These are phyloP conservation scores for Aegotheles bennettii DNA, from an alignment of 2,113 vertebrate genomes.

Conservation along the genomic window DNA sequence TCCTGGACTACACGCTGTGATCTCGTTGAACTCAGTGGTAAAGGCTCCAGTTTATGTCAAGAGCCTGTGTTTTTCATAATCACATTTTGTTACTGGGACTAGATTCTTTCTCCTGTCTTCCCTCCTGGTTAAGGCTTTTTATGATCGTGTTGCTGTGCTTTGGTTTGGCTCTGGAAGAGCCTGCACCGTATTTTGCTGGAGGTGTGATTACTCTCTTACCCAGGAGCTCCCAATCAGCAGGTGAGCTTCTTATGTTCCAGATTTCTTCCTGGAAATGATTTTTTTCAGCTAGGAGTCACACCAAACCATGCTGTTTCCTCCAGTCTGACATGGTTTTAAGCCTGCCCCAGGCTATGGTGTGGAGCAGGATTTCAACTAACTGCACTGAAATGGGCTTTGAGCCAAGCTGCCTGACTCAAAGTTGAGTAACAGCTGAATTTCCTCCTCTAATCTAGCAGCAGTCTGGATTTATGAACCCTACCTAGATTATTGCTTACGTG, in stretches of 20 bases:
- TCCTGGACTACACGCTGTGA: neutral
- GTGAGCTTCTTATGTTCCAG: neutral
- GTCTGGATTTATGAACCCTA: slow-evolving; percentile 4
- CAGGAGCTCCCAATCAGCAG: neutral
- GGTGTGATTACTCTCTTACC: neutral
- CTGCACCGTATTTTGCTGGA: neutral
- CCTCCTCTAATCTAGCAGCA: neutral
- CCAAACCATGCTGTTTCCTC: neutral
- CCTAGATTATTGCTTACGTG: neutral
- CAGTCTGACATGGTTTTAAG: neutral
- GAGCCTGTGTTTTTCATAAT: neutral
- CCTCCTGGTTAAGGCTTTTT: neutral
- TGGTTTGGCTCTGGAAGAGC: neutral
- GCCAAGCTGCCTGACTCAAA: neutral
- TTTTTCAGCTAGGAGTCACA: neutral
- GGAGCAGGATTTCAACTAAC: neutral
- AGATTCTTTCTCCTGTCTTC: neutral
- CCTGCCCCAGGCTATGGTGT: neutral
- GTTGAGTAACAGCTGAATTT: slow-evolving; percentile 7
- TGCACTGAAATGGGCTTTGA: neutral
- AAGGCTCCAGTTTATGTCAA: neutral
- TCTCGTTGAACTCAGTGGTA: neutral
- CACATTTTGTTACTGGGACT: neutral
- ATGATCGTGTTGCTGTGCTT: neutral
- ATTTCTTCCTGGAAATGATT: neutral